phyloP scores from a whole-genome alignment of 35 echinoderm and acorn worm genomes.

The Apostichopus japonicus region DNA sequence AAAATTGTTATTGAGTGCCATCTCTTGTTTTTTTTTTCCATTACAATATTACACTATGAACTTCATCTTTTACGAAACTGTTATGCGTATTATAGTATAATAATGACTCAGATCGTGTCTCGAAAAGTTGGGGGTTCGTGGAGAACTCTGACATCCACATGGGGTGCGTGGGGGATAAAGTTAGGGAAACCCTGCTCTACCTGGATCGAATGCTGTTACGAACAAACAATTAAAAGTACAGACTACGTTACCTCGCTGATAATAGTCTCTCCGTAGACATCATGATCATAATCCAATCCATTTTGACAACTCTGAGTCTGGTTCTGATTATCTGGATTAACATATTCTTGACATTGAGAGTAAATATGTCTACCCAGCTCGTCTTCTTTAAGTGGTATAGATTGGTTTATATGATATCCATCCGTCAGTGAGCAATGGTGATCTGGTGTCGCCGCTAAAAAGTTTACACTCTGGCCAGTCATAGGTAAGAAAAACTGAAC shows the following conservation, averaged over 20 bases:
- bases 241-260: background rate
- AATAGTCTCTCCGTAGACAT: background rate
- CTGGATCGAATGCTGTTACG: no score
- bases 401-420: background rate
- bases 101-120: no score
- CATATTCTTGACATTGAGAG: conserved; percentile 14
- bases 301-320: conserved; percentile 5
- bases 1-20: no score
- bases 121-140: no score
- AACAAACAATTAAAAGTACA: no score
- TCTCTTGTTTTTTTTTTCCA: no score
- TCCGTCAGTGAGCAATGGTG: background rate
- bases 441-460: conserved; percentile 1
- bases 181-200: no score
- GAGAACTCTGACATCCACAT: no score
- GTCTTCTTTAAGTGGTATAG: background rate
- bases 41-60: no score
- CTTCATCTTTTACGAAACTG: no score
- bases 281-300: background rate
- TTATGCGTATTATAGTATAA: no score
- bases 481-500: conserved; percentile 13
- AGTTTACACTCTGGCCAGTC: background rate
- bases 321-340: background rate
- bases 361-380: background rate
- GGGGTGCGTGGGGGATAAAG: no score